Conservation (phyloP, 1,140 invertebrate species). For the Eufriesea mexicana region DNA sequence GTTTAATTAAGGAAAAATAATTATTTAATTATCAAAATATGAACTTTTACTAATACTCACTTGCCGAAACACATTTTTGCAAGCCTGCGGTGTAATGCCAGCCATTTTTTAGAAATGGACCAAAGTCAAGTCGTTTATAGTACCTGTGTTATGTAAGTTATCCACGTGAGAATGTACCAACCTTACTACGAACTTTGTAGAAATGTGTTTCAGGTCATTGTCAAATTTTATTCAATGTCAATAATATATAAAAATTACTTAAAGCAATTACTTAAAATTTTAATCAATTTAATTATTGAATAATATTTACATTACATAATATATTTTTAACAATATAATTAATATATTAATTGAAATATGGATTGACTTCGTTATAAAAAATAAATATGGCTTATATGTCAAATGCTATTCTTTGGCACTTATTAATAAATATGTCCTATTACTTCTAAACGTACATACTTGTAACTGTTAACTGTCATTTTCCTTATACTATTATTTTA, state of each 20-base stretch:
- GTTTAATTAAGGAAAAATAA: neutral
- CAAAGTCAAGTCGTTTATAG: constrained; percentile 34
- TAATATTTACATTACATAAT: neutral
- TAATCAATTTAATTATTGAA: neutral
- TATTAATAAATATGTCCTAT: constrained; percentile 12
- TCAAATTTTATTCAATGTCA: neutral
- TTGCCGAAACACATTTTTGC: constrained; percentile 74
- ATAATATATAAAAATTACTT: neutral
- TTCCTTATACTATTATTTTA: too few species aligned
- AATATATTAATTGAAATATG: neutral
- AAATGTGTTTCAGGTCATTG: neutral
- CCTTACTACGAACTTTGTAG: neutral
- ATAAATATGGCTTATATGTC: neutral
- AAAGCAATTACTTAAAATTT: too few species aligned
- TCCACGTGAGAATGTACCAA: constrained; percentile 37
- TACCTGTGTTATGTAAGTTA: constrained; percentile 54
- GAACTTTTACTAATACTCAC: constrained; percentile 52
- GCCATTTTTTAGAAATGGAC: constrained; percentile 69
- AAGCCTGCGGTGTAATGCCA: constrained; percentile 72
- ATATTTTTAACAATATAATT: neutral
- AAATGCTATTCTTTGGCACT: neutral
- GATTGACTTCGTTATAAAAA: neutral
- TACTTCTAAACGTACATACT: constrained; percentile 20
- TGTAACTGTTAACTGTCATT: neutral
- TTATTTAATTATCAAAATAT: neutral